These are phyloP conservation scores for Caenorhabditis angaria DNA, from an alignment of 2,888 invertebrate genomes.

Conservation along the genomic window DNA sequence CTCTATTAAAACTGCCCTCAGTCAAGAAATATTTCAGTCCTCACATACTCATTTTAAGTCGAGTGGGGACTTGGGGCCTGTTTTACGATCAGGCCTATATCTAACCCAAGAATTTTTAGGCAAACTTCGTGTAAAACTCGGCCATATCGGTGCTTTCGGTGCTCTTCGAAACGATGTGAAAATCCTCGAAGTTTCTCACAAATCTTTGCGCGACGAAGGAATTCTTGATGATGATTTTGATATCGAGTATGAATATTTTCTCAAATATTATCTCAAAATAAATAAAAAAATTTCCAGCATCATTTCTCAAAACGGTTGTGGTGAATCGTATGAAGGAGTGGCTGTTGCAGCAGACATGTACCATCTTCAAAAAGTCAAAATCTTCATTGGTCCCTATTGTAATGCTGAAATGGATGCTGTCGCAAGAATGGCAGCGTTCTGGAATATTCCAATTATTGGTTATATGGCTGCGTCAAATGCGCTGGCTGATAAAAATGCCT, in stretches of 20 bases:
- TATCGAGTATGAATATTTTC: conserved; percentile 53
- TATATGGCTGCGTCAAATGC: conserved; percentile 66
- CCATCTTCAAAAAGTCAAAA: conserved; percentile 67
- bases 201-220: conserved; percentile 60
- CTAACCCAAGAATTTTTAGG: no score
- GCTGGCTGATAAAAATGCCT: conserved; percentile 58
- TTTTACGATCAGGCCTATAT: no score
- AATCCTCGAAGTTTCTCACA: conserved; percentile 64
- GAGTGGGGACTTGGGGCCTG: no score
- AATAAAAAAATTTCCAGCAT: conserved; percentile 42
- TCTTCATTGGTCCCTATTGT: conserved; percentile 70
- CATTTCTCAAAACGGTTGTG: conserved; percentile 64
- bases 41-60: no score
- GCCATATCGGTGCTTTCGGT: conserved; percentile 69
- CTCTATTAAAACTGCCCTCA: no score
- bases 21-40: no score
- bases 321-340: conserved; percentile 69
- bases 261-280: neutral
- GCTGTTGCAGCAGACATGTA: conserved; percentile 71
- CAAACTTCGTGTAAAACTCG: conserved; percentile 55
- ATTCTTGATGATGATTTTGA: conserved; percentile 66
- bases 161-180: conserved; percentile 66
- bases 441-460: conserved; percentile 69
- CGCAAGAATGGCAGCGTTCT: conserved; percentile 69
- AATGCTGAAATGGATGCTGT: conserved; percentile 69